Evolutionary conservation across 2,888 invertebrate species (phyloP), one percentile per base, ranked within the genome.

Genomic region (Apodemia hepburni): DNA sequence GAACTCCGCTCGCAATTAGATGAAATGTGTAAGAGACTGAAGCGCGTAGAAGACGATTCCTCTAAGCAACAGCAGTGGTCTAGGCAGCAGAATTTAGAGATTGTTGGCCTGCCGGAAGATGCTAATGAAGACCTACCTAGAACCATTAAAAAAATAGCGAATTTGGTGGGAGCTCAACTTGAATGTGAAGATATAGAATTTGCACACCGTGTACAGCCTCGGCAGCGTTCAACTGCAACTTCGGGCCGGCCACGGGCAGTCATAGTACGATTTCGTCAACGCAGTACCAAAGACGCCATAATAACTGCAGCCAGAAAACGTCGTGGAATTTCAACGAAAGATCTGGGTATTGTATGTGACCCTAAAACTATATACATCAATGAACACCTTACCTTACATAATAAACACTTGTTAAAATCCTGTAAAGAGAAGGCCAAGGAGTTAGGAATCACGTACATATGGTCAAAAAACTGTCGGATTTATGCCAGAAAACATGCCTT

Each of bases 241-340:
- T 49, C 17, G 3, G 47, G 47, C 5, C 47, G 17, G 8, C 8
- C 47, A 7, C 3, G 47, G 17, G 47, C 47, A 6, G 17, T 49
- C 47, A 49, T 49, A 1, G 17, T 49, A 17, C 57, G 64, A 3
- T 33, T 64, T 3, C 59, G 47, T 22, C 64, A 60, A 15, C 64
- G 64, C 2, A 22, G 60, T 3, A 2, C 12, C 1, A 64, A 64
- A 18, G 62, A 64, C 27, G 22, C 8, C 2, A 27, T 64, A 3
- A 42, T 64, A n/a, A 57, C 61, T 5, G 64, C 64, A 9, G 57
- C 59, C n/a, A 58, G 61, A 27, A 54, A 59, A 59, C 29, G 42
- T 33, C 59, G 54, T 11, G 12, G 51, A 12, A 18, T 64, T 8
- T 33, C 49, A n/a, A 18, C 57, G 3, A 42, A 38, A 11, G 60